phyloP scores from a whole-genome alignment of 2,888 invertebrate genomes.

The Sarcophaga rosellei region DNA sequence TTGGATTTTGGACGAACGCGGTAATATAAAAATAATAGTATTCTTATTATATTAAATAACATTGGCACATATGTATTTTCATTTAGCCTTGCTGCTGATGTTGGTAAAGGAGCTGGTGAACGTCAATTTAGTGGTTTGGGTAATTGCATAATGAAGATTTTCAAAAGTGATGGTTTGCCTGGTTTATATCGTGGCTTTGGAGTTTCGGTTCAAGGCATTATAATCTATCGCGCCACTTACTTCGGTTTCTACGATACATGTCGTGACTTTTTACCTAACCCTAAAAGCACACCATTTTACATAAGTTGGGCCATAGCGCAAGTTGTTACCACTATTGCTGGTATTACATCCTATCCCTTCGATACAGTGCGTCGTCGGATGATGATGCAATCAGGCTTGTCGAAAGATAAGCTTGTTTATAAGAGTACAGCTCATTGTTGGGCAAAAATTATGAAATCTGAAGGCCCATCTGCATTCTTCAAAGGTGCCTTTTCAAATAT shows the following conservation, averaged over 20 bases:
- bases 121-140: conserved; percentile 93
- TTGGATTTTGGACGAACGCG: conserved; percentile 95
- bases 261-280: conserved; percentile 91
- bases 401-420: conserved; percentile 89
- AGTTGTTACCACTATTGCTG: conserved; percentile 89
- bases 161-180: conserved; percentile 89
- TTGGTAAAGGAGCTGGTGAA: conserved; percentile 88
- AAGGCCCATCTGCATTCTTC: conserved; percentile 93
- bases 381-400: conserved; percentile 98
- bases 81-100: conserved; percentile 85
- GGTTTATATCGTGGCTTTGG: conserved; percentile 69
- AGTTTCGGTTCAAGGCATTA: conserved; percentile 86
- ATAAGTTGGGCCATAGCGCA: conserved; percentile 70
- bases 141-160: conserved; percentile 91
- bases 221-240: conserved; percentile 95
- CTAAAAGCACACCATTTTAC: conserved; percentile 65
- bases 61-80: conserved; percentile 86
- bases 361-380: conserved; percentile 96
- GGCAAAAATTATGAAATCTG: conserved; percentile 89
- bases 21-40: conserved; percentile 35
- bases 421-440: conserved; percentile 95
- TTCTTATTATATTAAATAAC: neutral
- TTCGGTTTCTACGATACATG: conserved; percentile 96
- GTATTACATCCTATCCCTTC: conserved; percentile 96
- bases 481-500: conserved; percentile 96